Percentiles rank a stretch among this genome's conserved stretches.
Conservation (phyloP, 2,888 invertebrate genomes). For the Hofmannophila pseudospretella region DNA sequence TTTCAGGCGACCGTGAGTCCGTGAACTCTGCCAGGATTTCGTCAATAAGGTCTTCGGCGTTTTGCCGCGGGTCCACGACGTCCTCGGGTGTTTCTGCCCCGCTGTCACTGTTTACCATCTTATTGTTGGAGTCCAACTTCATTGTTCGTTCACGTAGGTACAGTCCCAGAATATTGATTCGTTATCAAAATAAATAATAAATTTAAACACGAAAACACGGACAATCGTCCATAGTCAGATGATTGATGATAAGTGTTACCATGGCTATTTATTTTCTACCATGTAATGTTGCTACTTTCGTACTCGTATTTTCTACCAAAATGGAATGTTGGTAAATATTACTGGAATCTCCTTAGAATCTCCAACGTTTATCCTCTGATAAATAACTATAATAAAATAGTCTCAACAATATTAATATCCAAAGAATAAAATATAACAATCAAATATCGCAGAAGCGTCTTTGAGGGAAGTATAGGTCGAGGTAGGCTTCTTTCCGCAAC, state of each 20-base stretch:
- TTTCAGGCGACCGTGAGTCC: slow-evolving; percentile 55
- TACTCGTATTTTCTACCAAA: too few species aligned
- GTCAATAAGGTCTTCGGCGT: slow-evolving; percentile 69
- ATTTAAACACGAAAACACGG: slow-evolving; percentile 23
- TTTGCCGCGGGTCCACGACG: slow-evolving; percentile 62
- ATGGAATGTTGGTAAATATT: too few species aligned
- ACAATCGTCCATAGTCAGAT: slow-evolving; percentile 48
- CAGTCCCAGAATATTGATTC: slow-evolving; percentile 38
- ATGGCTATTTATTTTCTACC: neutral
- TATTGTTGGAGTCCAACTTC: slow-evolving; percentile 74
- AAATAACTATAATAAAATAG: neutral
- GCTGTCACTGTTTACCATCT: slow-evolving; percentile 65
- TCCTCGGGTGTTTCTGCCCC: slow-evolving; percentile 64
- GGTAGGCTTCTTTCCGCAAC: slow-evolving; percentile 66
- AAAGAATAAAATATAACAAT: slow-evolving; percentile 9
- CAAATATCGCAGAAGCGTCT: slow-evolving; percentile 48
- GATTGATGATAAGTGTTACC: slow-evolving; percentile 30
- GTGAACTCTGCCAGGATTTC: slow-evolving; percentile 71
- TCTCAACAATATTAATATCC: neutral
- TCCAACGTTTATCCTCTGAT: too few species aligned
- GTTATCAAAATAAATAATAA: slow-evolving; percentile 59
- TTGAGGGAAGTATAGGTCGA: slow-evolving; percentile 67
- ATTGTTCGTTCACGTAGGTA: slow-evolving; percentile 32
- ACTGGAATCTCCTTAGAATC: too few species aligned
- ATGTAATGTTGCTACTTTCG: neutral